phyloP scores from a whole-genome alignment of 2,113 vertebrate genomes.

The Actenoides hombroni region DNA sequence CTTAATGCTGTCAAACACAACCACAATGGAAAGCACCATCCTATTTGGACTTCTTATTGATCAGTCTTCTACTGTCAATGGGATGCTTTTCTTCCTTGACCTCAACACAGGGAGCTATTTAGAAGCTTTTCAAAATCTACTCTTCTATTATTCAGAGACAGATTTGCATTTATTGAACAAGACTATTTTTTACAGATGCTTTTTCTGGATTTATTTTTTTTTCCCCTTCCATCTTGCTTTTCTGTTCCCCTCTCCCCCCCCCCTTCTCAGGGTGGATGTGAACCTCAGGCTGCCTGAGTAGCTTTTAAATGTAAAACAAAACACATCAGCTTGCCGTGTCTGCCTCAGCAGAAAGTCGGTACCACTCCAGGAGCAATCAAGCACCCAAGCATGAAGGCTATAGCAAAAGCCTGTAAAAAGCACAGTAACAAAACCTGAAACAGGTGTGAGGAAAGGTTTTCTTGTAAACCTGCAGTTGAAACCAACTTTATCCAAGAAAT shows the following conservation, averaged over 20 bases:
- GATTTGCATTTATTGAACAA: background rate
- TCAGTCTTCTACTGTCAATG: background rate
- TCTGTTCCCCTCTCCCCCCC: background rate
- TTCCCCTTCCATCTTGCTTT: background rate
- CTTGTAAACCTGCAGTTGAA: background rate
- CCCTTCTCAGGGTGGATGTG: background rate
- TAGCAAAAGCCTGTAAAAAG: background rate
- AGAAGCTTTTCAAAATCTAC: background rate
- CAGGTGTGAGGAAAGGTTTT: background rate
- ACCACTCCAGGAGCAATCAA: slow-evolving; percentile 26
- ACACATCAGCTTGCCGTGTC: background rate
- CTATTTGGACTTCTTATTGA: background rate
- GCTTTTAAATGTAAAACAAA: slow-evolving; percentile 44
- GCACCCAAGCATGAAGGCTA: background rate
- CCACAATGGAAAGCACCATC: background rate
- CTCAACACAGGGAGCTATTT: background rate
- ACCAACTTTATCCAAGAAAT: background rate
- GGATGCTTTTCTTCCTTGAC: slow-evolving; percentile 2
- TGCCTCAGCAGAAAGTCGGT: slow-evolving; percentile 31
- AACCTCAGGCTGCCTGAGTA: background rate
- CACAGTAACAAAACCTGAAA: background rate
- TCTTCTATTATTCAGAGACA: background rate
- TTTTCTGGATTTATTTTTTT: background rate
- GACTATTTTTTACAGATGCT: background rate
- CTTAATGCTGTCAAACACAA: background rate